Evolutionary conservation across 2,797 vertebrate genomes (phyloP).

Genomic region (Cynopterus sphinx): DNA sequence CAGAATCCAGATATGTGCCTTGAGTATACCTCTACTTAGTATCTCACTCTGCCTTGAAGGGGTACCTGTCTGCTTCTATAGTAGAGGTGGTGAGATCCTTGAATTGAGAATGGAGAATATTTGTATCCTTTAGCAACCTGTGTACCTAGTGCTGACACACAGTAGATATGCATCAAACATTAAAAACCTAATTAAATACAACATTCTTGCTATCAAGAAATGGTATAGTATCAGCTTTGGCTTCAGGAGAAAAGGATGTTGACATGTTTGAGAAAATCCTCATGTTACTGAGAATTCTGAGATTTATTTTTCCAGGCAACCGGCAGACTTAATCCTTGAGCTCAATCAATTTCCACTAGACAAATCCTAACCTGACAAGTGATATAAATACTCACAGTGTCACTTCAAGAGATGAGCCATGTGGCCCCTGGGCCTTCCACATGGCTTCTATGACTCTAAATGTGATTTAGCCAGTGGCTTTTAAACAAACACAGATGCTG

Average conservation of each 20-base stretch:
- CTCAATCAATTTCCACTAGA: constrained; percentile 16
- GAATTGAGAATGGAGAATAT: not conserved
- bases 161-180: not conserved
- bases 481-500: constrained; percentile 54
- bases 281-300: not conserved
- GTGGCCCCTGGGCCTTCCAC: not conserved
- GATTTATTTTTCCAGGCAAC: constrained; percentile 26
- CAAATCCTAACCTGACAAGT: constrained; percentile 8
- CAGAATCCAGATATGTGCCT: not conserved
- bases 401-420: constrained; percentile 33
- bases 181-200: not conserved
- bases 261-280: not conserved
- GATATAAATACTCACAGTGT: not conserved
- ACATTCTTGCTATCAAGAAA: not conserved
- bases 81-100: not conserved
- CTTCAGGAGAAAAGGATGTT: not conserved
- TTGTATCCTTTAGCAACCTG: not conserved
- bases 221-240: not conserved
- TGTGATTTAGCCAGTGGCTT: constrained; percentile 22
- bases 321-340: not conserved
- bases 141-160: not conserved
- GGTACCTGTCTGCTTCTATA: not conserved
- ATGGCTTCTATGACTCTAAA: not conserved
- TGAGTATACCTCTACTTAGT: not conserved
- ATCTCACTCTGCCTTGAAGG: not conserved